phyloP scores from a whole-genome alignment of 2,797 vertebrate genomes.

The Argya squamiceps region DNA sequence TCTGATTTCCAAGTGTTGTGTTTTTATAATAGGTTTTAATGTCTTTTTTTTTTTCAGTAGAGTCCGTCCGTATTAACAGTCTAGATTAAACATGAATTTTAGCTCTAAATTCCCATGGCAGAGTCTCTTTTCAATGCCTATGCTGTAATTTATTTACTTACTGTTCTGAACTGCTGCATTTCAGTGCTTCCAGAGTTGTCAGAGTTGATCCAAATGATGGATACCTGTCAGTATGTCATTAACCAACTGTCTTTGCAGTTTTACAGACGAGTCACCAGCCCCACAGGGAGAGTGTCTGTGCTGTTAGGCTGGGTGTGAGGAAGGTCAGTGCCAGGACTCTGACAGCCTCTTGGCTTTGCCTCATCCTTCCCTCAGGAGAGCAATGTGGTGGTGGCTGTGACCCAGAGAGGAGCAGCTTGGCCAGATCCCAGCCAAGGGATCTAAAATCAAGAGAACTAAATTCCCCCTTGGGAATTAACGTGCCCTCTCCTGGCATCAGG shows the following conservation, averaged over 20 bases:
- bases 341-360: neutral
- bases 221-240: neutral
- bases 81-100: neutral
- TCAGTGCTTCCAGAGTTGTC: neutral
- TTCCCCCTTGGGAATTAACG: fast-evolving
- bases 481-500: neutral
- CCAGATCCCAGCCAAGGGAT: neutral
- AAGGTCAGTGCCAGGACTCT: neutral
- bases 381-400: neutral
- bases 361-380: neutral
- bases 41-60: neutral
- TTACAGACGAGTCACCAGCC: neutral
- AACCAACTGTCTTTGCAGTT: neutral
- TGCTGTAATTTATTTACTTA: neutral
- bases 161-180: neutral
- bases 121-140: neutral
- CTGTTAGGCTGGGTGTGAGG: neutral
- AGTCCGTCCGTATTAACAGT: neutral
- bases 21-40: neutral
- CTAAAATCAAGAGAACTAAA: neutral
- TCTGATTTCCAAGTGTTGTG: neutral
- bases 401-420: neutral
- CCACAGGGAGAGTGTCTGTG: neutral
- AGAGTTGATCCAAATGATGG: slow-evolving; percentile 7
- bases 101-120: neutral